phyloP scores from a whole-genome alignment of 2,797 vertebrate species.

The Phrynocephalus forsythii region DNA sequence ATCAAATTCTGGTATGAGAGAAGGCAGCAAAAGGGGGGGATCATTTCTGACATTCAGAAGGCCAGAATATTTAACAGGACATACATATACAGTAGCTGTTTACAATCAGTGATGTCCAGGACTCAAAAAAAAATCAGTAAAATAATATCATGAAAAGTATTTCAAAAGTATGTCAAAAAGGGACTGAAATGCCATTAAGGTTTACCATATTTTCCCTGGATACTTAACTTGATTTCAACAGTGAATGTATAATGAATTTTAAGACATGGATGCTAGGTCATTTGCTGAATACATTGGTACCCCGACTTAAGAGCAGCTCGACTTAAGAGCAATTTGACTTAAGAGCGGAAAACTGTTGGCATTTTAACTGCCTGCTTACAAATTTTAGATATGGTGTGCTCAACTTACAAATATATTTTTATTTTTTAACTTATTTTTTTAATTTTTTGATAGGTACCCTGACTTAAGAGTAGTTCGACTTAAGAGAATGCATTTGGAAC shows the following conservation, averaged over 20 bases:
- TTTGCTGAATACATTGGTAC: neutral
- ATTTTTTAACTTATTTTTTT: too few species aligned
- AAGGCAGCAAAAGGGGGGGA: neutral
- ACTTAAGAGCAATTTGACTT: too few species aligned
- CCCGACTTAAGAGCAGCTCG: too few species aligned
- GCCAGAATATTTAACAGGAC: too few species aligned
- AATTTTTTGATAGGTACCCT: too few species aligned
- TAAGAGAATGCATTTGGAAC: too few species aligned
- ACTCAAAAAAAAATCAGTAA: neutral
- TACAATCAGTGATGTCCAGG: neutral
- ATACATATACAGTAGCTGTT: too few species aligned
- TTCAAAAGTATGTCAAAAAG: neutral
- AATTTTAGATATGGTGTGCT: too few species aligned
- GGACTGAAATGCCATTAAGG: neutral
- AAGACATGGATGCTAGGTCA: neutral
- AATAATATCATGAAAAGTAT: neutral
- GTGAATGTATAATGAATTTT: neutral
- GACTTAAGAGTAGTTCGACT: too few species aligned
- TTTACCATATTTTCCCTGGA: neutral
- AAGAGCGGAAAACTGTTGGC: too few species aligned
- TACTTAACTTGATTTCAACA: neutral
- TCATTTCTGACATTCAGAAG: constrained; percentile 2
- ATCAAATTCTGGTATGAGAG: neutral
- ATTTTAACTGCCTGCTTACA: too few species aligned
- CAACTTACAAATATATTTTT: too few species aligned